Conservation (phyloP, 2,113 vertebrate species). For the Diphyllodes magnificus region DNA sequence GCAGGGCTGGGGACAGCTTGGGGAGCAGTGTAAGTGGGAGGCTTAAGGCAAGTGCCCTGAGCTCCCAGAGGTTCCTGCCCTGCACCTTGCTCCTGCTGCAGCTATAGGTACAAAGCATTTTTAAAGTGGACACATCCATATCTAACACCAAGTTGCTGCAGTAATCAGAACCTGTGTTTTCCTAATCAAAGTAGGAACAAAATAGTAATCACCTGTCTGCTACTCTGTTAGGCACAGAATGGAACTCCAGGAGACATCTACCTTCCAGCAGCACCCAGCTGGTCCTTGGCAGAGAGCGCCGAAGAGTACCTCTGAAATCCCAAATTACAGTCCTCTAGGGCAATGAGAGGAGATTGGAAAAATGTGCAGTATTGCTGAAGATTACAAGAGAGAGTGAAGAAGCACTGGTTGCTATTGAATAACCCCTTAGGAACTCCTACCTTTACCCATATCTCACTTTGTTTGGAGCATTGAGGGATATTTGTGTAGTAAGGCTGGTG, state of each 20-base stretch:
- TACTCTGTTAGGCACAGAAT: neutral
- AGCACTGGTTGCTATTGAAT: neutral
- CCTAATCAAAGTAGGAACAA: neutral
- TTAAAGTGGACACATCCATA: neutral
- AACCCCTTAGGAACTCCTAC: neutral
- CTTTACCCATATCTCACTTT: neutral
- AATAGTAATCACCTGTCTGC: neutral
- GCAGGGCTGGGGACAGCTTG: neutral
- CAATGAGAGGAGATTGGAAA: neutral
- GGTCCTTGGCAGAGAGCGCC: rapidly evolving
- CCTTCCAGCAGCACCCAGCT: neutral
- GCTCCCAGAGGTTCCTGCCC: neutral
- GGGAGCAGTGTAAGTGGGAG: neutral
- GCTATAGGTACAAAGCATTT: neutral
- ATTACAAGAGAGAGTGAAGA: neutral
- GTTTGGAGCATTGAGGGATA: neutral
- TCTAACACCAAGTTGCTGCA: neutral
- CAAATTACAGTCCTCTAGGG: neutral
- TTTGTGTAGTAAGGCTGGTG: neutral
- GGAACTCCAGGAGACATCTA: neutral
- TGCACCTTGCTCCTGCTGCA: neutral
- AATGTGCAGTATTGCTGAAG: neutral
- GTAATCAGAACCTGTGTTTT: neutral
- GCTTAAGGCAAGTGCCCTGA: neutral
- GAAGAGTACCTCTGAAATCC: neutral